phyloP scores from a whole-genome alignment of 2,113 vertebrate genomes.

The Chascanopsetta lugubris region DNA sequence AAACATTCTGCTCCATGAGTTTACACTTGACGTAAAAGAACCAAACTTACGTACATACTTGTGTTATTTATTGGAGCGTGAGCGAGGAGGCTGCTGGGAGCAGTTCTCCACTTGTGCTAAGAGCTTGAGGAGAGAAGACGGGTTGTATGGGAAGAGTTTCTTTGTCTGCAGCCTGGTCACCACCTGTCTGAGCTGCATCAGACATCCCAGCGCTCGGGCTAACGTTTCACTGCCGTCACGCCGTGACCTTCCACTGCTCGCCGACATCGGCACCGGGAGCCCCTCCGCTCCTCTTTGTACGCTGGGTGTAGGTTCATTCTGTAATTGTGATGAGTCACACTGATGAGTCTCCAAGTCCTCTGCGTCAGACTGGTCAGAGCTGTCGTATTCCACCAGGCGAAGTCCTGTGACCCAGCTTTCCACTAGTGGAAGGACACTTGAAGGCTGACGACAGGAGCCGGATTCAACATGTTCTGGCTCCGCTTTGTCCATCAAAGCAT shows the following conservation, averaged over 20 bases:
- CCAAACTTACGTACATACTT: neutral
- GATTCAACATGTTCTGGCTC: neutral
- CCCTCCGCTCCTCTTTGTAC: neutral
- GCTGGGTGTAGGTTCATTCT: neutral
- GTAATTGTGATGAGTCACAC: neutral
- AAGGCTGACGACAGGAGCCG: neutral
- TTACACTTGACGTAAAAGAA: neutral
- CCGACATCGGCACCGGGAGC: neutral
- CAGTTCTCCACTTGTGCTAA: slow-evolving; percentile 69
- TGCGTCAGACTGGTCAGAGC: slow-evolving; percentile 87
- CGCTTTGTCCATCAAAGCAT: neutral
- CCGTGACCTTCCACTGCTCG: neutral
- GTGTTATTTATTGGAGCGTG: slow-evolving; percentile 11
- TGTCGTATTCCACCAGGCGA: slow-evolving; percentile 87
- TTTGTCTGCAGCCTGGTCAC: slow-evolving; percentile 84
- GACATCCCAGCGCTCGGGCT: slow-evolving; percentile 73
- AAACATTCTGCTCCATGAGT: too few species aligned
- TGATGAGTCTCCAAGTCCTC: slow-evolving; percentile 64
- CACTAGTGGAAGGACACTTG: neutral
- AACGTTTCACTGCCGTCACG: neutral
- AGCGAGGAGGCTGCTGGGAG: neutral
- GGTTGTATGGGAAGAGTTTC: slow-evolving; percentile 92
- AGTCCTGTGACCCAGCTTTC: neutral
- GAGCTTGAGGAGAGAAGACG: slow-evolving; percentile 87
- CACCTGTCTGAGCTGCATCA: slow-evolving; percentile 83